Base-by-base conservation (phyloP, 2,113 vertebrate genomes). In the Odocoileus hemionus region DNA sequence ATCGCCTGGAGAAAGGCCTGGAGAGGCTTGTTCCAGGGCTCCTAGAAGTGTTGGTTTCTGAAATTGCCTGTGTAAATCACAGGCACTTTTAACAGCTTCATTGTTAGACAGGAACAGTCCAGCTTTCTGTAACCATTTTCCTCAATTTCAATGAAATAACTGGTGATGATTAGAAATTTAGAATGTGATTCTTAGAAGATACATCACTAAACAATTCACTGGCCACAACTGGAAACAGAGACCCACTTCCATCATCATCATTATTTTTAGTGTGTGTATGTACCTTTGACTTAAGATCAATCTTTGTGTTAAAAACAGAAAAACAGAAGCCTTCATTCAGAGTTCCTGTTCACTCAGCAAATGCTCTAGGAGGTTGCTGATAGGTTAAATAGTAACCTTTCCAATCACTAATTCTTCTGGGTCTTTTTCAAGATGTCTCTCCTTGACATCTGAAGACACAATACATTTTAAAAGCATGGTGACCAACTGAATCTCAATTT, bases 11-110 rank as follows among this genome's bases (percentile, higher is more conserved):
- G 93, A 95, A 94, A 91, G 91, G 52, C 57, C 92, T 52, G 93
- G 47, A 57, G 43, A 83, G 86, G 45, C 79, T 91, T 52, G 21
- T 95, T 91, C 85, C 79, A 25, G 45, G 52, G 78, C 67, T 86
- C 33, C 58, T 87, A 2, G 16, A 52, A 64, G 89, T 58, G 89
- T 94, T 89, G 93, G 94, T 96, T 97, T 98, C 96, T 91, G 94
- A 97, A 97, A 98, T 97, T 91, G 95, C 94, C 33, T 54, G 91
- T 95, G 91, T 98, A 98, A 98, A 98, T 98, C 98, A 97, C 47
- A 45, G 55, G 58, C 33, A 55, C 61, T 91, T 89, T 95, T 52
- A 93, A 89, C 86, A 79, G 82, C 95, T 91, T 91, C 58, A 50
- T 89, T 36, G 86, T 87, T n/a, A 82, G 85, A 26, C 33, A 23